Evolutionary conservation across 2,113 vertebrate species (phyloP), one percentile per base, ranked within the genome.

Genomic region (Heloderma charlesbogerti): DNA sequence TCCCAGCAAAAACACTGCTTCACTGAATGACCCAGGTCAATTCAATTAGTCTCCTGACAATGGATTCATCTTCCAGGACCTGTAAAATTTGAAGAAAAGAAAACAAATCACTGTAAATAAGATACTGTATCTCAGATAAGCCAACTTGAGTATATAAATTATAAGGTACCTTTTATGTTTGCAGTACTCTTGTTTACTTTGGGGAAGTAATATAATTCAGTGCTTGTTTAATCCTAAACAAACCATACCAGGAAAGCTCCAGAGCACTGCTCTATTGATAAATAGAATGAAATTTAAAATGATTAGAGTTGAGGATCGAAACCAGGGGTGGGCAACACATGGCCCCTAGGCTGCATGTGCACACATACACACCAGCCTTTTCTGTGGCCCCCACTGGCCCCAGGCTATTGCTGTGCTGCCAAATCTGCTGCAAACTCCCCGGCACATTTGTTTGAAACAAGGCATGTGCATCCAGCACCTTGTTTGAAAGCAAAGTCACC

Each of bases 1-100:
- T 37, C 9, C 43, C 57, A 88, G 71, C 37, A 92, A 51, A 94
- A 93, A 88, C 0, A 15, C 7, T 72, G 3, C 63, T 92, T 92
- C 60, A 82, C 63, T 10, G n/a, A 89, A 40, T 69, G 79, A 92
- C 60, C 34, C 60, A 71, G 91, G 60, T 31, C 51, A 85, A 48
- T 51, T 90, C 80, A 86, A 74, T 40, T 45, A 89, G 2, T 51
- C 25, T 90, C 57, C 63, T 71, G 79, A n/a, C 78, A 63, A 43
- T 63, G 3, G 40, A 89, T 48, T 79, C 37, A 79, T 74, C 18
- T 7, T 37, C 71, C 71, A 57, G 20, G 74, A 54, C 16, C 25
- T 25, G 63, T n/a, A 89, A 88, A 22, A 80, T 34, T 12, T 2
- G 20, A 79, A 77, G 67, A 15, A 93, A 92, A 91, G 27, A 29